A percentile compares a stretch with the other conserved stretches of the same genome.
These are phyloP conservation scores for Discoglossus pictus DNA, from an alignment of 2,797 vertebrate genomes.

Conservation along the genomic window DNA sequence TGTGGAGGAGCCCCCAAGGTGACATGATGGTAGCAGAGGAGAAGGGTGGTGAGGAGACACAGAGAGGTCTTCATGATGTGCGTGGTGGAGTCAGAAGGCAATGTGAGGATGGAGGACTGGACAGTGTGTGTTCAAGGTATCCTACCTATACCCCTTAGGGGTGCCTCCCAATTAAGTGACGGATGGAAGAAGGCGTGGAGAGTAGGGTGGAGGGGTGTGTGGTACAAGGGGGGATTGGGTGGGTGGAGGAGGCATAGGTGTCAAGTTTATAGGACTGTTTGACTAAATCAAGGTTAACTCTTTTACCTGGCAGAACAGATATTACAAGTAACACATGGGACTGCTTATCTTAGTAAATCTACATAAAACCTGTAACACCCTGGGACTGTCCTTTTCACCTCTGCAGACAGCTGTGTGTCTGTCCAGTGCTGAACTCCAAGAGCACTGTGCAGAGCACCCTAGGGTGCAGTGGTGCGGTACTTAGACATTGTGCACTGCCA, in stretches of 20 bases:
- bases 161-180: constrained; percentile 33
- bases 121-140: constrained; percentile 42
- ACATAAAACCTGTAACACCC: too few species aligned
- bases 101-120: background rate
- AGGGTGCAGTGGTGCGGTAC: constrained; percentile 5
- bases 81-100: constrained; percentile 10
- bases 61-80: constrained; percentile 46
- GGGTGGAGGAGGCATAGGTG: constrained; percentile 1
- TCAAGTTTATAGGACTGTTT: constrained; percentile 25
- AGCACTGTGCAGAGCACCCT: constrained; percentile 10
- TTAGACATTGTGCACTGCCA: background rate
- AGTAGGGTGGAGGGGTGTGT: background rate
- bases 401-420: too few species aligned
- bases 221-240: background rate
- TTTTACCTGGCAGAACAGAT: constrained; percentile 7
- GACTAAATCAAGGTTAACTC: constrained; percentile 29
- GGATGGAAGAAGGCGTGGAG: constrained; percentile 2
- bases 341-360: too few species aligned
- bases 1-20: constrained; percentile 26
- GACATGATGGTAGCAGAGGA: constrained; percentile 35
- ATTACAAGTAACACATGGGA: too few species aligned
- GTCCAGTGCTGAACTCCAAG: constrained; percentile 4
- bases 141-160: constrained; percentile 41
- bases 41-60: constrained; percentile 31
- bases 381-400: too few species aligned